Evolutionary conservation across 2,113 vertebrate species (phyloP), one percentile per base, ranked within the genome.

Genomic region (Phainopepla nitens): DNA sequence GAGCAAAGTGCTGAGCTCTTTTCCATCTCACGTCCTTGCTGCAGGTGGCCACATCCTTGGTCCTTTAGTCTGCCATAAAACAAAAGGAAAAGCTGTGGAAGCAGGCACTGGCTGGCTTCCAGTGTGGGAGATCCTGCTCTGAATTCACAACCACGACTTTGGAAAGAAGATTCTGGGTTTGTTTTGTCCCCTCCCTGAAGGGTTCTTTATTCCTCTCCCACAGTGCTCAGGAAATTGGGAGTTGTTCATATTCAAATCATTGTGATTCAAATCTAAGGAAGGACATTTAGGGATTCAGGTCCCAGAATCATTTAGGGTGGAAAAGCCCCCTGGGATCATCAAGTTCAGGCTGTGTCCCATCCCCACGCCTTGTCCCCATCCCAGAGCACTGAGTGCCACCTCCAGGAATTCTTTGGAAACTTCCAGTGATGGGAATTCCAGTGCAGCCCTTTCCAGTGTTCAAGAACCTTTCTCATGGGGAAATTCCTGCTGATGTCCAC

Each of bases 301-400:
- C 28, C 25, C 33, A 39, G 45, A 47, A 15, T 22, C 5, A 5
- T 15, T 47, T 3, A 6, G 45, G 39, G 5, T 60, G 78, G 39
- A 11, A 75, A 82, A 68, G 3, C 1, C 9, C 28, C 45, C 13
- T 13, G 6, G 28, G 15, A 3, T 7, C 58, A 33, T 9, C 1
- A 0, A 44, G 23, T 28, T 27, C 36, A 0, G 19, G 12, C 33
- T 57, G 36, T 57, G 44, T 35, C 35, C 1, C 0, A 35, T 20
- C 0, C 31, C 35, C 47, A 70, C n/a, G n/a, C 47, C n/a, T 14
- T n/a, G 28, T 70, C 73, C 6, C 28, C 57, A 57, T 49, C 41
- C 49, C 66, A 49, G 75, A 50, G 57, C 76, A 0, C 50, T 27
- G 4, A 50, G 27, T 44, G 77, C 27, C 77, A 58, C 28, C 0